Base-by-base conservation (phyloP, 2,113 vertebrate species). In the Notechis scutatus region DNA sequence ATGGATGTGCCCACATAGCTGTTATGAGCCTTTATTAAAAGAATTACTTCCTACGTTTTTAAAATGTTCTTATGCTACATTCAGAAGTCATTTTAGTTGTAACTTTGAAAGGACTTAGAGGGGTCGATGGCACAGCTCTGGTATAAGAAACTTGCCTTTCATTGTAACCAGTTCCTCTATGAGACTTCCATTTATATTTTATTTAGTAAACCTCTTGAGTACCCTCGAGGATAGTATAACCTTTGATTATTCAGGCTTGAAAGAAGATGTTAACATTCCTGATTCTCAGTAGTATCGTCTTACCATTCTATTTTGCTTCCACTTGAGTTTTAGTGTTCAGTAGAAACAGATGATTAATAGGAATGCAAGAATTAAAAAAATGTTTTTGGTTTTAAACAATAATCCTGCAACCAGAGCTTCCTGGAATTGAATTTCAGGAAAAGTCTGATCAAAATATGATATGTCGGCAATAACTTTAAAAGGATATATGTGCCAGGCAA, bases 321-420 rank as follows among this genome's bases (percentile, higher is more conserved):
- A 42, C 56, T 64, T 85, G 34, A 81, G 61, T 57, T 69, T 59
- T 87, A 56, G n/a, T 87, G 5, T 88, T 93, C 55, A 89, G 88
- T 91, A 91, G 85, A 94, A 91, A 92, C 18, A 74, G 92, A 86
- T 92, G 88, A 92, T 93, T 91, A 93, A 91, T 88, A 92, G 94
- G 88, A 85, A 89, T 26, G 42, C 90, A 91, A 55, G 47, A 94
- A 92, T 93, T 92, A 95, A 94, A 93, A 93, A 93, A 54, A 87
- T 92, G 50, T 92, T 92, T 94, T 91, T 39, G 91, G 20, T 93
- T 92, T 47, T 90, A 92, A 95, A 87, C 88, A 88, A 42, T 87
- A 94, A 91, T 92, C 90, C 90, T 90, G 85, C 23, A 91, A 90
- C 52, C 47, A 89, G 94, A 94, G 91, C 91, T 94, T 95, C 92